Percentiles rank a stretch among this genome's conserved stretches.
Evolutionary conservation across 1,140 invertebrate genomes (phyloP).

Genomic region (Drosophila sulfurigaster): DNA sequence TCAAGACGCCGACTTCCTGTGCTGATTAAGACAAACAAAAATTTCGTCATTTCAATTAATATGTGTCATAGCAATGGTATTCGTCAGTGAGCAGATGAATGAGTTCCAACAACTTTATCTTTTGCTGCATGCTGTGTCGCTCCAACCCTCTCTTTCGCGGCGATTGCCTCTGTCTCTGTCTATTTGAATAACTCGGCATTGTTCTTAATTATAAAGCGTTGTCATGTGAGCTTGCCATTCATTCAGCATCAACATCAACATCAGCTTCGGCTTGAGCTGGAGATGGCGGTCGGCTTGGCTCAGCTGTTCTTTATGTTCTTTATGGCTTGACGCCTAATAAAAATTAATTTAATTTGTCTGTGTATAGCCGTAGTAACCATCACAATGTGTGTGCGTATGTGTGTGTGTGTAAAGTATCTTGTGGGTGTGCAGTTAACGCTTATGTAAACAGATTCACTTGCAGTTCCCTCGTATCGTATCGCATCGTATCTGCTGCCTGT

Average conservation of each 20-base stretch:
- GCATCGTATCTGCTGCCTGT: conserved; percentile 70
- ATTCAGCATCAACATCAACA: conserved; percentile 51
- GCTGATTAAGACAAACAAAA: conserved; percentile 19
- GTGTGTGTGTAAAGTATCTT: conserved; percentile 22
- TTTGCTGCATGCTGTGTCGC: neutral
- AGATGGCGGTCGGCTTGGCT: conserved; percentile 44
- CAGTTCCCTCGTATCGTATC: conserved; percentile 63
- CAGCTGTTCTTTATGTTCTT: conserved; percentile 76
- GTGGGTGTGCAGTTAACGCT: conserved; percentile 68
- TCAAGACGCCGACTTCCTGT: conserved; percentile 13
- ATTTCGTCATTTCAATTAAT: conserved; percentile 40
- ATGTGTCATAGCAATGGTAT: conserved; percentile 49
- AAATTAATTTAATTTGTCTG: conserved; percentile 79
- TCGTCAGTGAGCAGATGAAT: conserved; percentile 39
- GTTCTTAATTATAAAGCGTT: conserved; percentile 82
- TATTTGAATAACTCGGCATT: conserved; percentile 76
- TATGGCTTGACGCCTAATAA: conserved; percentile 80
- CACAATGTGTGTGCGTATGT: conserved; percentile 27
- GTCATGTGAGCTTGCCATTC: conserved; percentile 81
- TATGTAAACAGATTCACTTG: conserved; percentile 72
- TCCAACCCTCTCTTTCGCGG: neutral
- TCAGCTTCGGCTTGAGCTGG: conserved; percentile 11
- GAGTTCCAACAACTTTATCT: conserved; percentile 41
- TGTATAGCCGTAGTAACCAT: conserved; percentile 30
- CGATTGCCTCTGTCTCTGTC: conserved; percentile 10